Base-by-base conservation (phyloP, 2,797 vertebrate genomes). In the Pangasius mekongensis region DNA sequence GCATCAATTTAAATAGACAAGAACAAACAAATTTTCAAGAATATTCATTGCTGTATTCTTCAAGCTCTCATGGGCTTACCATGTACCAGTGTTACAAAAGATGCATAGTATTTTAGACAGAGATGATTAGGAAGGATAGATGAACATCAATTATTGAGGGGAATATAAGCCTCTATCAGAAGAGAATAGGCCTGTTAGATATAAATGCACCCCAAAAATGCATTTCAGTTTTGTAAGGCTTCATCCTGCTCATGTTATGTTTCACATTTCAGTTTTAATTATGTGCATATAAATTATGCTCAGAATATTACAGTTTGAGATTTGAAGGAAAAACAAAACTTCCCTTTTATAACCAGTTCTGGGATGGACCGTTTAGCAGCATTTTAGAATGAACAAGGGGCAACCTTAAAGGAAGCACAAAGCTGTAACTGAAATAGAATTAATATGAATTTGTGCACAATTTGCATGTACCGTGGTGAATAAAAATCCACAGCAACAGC, bases 151-250 rank as follows among this genome's bases (percentile, higher is more conserved):
- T 87, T 84, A 89, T 89, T 89, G 5, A 89, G 4, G 52, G 81
- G 33, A 87, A 84, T 93, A 52, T 80, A 89, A 87, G 39, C 81
- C 71, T 39, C 80, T 86, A 84, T 77, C 81, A 67, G 58, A 49
- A 80, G 22, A 78, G 73, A 87, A 84, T 58, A 71, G 62, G 73
- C 30, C 81, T 87, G 76, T 67, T 87, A 89, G 62, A 73, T 16
- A 16, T 67, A 60, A 78, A 69, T 16, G 10, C 52, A 73, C 64
- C 62, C 49, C 11, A 30, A 84, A 78, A 86, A 77, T 47, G 20
- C 71, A n/a, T 54, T 49, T 69, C n/a, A 78, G 20, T 33, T 84
- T 11, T 69, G 20, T 33, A 64, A 22, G 58, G n/a, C 24, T 76
- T 86, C 43, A 18, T 30, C 66, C 27, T 58, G 36, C 18, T 43